Evolutionary conservation across 2,113 vertebrate species (phyloP).

Genomic region (Dromas ardeola): DNA sequence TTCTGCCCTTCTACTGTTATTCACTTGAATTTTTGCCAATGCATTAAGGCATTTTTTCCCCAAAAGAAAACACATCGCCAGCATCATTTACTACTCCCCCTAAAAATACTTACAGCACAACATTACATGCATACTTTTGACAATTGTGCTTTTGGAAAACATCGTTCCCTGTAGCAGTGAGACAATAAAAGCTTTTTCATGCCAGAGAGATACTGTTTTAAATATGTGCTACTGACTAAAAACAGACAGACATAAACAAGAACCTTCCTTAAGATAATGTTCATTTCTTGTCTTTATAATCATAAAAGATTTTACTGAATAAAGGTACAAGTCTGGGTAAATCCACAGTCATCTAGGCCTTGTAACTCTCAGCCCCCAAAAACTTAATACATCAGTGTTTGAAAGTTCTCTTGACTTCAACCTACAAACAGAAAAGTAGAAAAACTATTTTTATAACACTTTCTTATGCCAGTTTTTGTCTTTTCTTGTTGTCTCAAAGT

Average conservation of each 20-base stretch:
- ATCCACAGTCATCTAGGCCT: neutral
- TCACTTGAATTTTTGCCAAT: neutral
- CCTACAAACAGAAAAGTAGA: neutral
- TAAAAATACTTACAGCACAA: neutral
- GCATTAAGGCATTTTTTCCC: neutral
- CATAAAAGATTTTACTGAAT: neutral
- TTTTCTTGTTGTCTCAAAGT: neutral
- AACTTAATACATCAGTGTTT: neutral
- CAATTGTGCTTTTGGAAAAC: neutral
- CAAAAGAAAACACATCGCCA: neutral
- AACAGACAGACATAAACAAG: neutral
- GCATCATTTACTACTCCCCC: neutral
- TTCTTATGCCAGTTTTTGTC: neutral
- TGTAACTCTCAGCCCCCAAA: neutral
- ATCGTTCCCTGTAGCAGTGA: neutral
- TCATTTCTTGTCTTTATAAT: neutral
- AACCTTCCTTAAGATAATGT: neutral
- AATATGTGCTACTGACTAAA: neutral
- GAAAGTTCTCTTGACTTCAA: neutral
- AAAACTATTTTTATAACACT: neutral
- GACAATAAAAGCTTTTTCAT: constrained; percentile 11
- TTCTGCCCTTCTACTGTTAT: neutral
- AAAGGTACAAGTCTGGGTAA: neutral
- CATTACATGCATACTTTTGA: neutral
- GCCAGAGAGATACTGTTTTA: neutral